Evolutionary conservation across 2,797 vertebrate species (phyloP).

Genomic region (Melanotaenia boesemani): DNA sequence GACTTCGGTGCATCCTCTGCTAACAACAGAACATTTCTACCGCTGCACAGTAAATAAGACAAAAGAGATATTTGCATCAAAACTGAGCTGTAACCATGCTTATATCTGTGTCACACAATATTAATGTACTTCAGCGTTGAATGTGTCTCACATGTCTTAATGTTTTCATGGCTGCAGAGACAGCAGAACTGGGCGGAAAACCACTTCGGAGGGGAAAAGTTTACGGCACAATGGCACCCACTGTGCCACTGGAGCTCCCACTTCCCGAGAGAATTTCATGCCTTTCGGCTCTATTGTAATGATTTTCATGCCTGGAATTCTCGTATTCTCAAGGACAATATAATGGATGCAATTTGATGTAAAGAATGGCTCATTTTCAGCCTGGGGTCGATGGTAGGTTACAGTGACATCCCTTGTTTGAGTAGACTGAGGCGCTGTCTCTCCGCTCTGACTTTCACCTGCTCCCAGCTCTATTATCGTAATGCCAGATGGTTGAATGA

Average conservation of each 20-base stretch:
- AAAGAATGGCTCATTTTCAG: slow-evolving; percentile 72
- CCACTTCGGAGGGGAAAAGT: slow-evolving; percentile 50
- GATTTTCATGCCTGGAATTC: slow-evolving; percentile 78
- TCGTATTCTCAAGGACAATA: slow-evolving; percentile 71
- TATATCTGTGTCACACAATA: background rate
- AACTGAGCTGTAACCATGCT: background rate
- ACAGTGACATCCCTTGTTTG: slow-evolving; percentile 49
- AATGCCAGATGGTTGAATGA: slow-evolving; percentile 74
- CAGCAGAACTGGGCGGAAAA: slow-evolving; percentile 57
- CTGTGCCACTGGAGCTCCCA: slow-evolving; percentile 66
- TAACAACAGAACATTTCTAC: background rate
- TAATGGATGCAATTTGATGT: slow-evolving; percentile 73
- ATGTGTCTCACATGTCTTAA: slow-evolving; percentile 27
- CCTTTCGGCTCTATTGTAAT: slow-evolving; percentile 72
- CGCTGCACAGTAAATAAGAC: slow-evolving; percentile 24
- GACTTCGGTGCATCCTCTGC: background rate
- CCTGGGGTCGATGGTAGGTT: slow-evolving; percentile 62
- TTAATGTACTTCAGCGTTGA: background rate
- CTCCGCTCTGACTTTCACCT: slow-evolving; percentile 55
- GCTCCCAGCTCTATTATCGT: slow-evolving; percentile 62
- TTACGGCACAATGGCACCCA: slow-evolving; percentile 69
- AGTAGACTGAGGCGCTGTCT: slow-evolving; percentile 33
- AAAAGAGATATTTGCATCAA: slow-evolving; percentile 27
- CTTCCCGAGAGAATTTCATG: slow-evolving; percentile 71
- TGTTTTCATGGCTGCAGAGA: slow-evolving; percentile 52